A percentile compares a stretch with the other conserved stretches of the same genome.
phyloP scores from a whole-genome alignment of 2,888 invertebrate species.

The Lissocephala sabroskyi region DNA sequence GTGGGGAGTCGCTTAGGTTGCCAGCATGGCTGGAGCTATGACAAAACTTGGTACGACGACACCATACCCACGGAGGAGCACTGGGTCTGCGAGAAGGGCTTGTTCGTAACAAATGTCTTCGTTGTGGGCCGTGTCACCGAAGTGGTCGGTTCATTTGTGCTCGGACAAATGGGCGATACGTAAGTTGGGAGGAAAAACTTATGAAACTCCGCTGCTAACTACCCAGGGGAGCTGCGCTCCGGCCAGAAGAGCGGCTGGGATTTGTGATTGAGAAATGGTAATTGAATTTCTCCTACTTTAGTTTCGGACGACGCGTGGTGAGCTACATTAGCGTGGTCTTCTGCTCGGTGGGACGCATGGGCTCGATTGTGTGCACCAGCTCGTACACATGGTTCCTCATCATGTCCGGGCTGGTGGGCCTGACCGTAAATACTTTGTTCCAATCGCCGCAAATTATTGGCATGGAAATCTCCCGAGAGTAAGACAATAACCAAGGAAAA shows the following conservation, averaged over 20 bases:
- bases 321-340: slow-evolving; percentile 73
- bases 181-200: slow-evolving; percentile 64
- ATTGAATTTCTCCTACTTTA: slow-evolving; percentile 56
- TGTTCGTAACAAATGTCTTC: slow-evolving; percentile 75
- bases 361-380: slow-evolving; percentile 70
- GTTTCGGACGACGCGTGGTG: slow-evolving; percentile 74
- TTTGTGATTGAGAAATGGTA: slow-evolving; percentile 24
- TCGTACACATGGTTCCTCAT: slow-evolving; percentile 72
- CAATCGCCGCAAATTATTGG: slow-evolving; percentile 74
- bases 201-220: slow-evolving; percentile 4
- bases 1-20: slow-evolving; percentile 73
- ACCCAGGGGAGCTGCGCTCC: background rate
- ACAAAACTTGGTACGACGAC: slow-evolving; percentile 73
- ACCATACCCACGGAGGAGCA: slow-evolving; percentile 74
- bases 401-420: slow-evolving; percentile 71
- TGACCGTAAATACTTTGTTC: slow-evolving; percentile 73
- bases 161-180: slow-evolving; percentile 76
- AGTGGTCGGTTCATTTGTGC: slow-evolving; percentile 75
- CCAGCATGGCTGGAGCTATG: slow-evolving; percentile 75
- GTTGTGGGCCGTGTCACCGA: slow-evolving; percentile 74
- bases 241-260: background rate
- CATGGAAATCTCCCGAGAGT: slow-evolving; percentile 75
- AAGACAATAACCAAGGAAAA: slow-evolving; percentile 41
- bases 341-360: slow-evolving; percentile 71
- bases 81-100: slow-evolving; percentile 76